phyloP scores from a whole-genome alignment of 2,797 vertebrate species.

The Anguilla marmorata region DNA sequence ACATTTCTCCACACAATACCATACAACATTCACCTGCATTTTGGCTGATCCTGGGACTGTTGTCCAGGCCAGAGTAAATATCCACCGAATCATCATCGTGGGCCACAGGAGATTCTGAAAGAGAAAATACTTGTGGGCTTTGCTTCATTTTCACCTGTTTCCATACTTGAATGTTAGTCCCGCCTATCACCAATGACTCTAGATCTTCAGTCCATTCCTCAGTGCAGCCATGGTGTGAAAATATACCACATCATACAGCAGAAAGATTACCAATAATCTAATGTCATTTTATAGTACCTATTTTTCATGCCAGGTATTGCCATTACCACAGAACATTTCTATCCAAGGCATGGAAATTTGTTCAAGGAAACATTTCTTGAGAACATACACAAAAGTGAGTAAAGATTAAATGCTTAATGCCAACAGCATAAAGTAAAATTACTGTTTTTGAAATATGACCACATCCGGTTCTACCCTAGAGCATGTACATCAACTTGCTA shows the following conservation, averaged over 20 bases:
- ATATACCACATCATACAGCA: background rate
- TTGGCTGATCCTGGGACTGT: slow-evolving; percentile 44
- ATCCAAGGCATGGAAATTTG: too few relatives aligned
- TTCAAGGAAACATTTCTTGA: background rate
- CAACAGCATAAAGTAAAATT: background rate
- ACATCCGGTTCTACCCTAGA: too few relatives aligned
- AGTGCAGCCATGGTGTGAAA: background rate
- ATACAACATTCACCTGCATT: slow-evolving; percentile 68
- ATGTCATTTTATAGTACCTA: background rate
- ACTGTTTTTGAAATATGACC: background rate
- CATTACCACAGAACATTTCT: background rate
- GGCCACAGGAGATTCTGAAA: slow-evolving; percentile 70
- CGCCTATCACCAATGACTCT: background rate
- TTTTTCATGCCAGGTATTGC: background rate
- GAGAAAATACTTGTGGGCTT: background rate
- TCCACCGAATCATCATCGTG: slow-evolving; percentile 87
- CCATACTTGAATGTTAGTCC: background rate
- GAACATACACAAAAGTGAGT: background rate
- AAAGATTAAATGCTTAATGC: background rate
- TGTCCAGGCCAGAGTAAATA: slow-evolving; percentile 90
- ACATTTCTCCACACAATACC: background rate
- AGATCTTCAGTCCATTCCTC: background rate
- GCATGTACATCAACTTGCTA: background rate
- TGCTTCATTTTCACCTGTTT: background rate
- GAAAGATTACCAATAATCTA: background rate